phyloP scores from a whole-genome alignment of 2,797 vertebrate genomes.

The Cuniculus paca region DNA sequence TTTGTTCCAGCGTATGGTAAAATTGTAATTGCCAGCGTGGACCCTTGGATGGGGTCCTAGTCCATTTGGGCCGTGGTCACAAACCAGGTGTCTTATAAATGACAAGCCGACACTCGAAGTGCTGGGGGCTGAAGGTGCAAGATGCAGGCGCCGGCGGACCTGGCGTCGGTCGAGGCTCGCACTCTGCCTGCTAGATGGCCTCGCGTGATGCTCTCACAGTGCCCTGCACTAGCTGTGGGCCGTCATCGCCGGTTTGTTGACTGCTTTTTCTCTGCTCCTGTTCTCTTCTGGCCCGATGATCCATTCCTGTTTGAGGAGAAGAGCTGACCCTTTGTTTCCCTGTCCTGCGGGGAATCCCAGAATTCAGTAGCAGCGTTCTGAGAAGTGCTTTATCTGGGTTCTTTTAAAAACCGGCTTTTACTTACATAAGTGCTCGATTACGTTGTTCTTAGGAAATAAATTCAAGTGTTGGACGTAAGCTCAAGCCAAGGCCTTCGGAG shows the following conservation, averaged over 20 bases:
- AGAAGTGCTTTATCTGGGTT: not conserved
- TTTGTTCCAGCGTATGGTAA: not conserved
- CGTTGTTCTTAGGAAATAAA: not conserved
- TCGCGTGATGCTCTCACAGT: not conserved
- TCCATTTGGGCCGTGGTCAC: not conserved
- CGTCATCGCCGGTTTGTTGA: not conserved
- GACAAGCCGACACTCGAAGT: not conserved
- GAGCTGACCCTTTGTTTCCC: not conserved
- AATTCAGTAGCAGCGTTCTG: not conserved
- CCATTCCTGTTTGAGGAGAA: not conserved
- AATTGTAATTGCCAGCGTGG: not conserved
- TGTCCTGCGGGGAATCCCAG: not conserved
- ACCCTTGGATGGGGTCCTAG: not conserved
- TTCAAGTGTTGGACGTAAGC: not conserved
- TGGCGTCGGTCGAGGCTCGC: not conserved
- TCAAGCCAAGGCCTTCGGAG: not conserved
- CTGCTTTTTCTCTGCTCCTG: not conserved
- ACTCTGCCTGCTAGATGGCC: not conserved
- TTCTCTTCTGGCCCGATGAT: not conserved
- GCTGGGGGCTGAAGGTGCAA: not conserved
- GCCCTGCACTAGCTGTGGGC: not conserved
- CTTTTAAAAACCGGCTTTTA: conserved; percentile 53
- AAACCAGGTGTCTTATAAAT: not conserved
- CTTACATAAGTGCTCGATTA: not conserved
- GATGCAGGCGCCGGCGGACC: not conserved